Conservation (phyloP, 1,140 invertebrate genomes). For the Heliconius hewitsoni region DNA sequence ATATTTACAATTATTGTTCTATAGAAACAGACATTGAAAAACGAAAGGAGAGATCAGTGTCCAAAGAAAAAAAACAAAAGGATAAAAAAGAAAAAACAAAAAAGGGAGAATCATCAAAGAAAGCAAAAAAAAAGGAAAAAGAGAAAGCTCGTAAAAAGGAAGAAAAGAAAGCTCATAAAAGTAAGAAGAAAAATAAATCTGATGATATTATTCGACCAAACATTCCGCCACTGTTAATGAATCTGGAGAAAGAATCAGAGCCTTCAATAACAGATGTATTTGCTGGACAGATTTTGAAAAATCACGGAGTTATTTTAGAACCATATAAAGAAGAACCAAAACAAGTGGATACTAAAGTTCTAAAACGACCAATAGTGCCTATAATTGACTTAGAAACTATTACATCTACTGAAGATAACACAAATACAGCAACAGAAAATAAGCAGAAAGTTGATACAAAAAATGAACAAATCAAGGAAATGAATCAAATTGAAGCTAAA, state of each 20-base stretch:
- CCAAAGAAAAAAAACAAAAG: constrained; percentile 67
- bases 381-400: constrained; percentile 78
- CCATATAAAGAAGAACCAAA: constrained; percentile 55
- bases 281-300: constrained; percentile 82
- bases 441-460: constrained; percentile 31
- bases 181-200: constrained; percentile 65
- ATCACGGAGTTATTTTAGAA: constrained; percentile 72
- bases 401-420: constrained; percentile 44
- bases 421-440: neutral
- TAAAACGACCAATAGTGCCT: constrained; percentile 68
- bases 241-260: constrained; percentile 79
- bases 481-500: constrained; percentile 81
- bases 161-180: constrained; percentile 68
- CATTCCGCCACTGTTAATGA: constrained; percentile 77
- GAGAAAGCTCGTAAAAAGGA: constrained; percentile 59
- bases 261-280: constrained; percentile 84
- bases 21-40: constrained; percentile 61
- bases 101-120: constrained; percentile 64
- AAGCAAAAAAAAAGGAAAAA: constrained; percentile 72
- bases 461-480: constrained; percentile 74
- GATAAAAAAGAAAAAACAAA: constrained; percentile 73
- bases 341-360: constrained; percentile 59
- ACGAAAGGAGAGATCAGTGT: constrained; percentile 64
- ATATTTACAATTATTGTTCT: constrained; percentile 2
- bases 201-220: constrained; percentile 76